Conservation (phyloP, 2,888 invertebrate species). For the Hymenopus coronatus region DNA sequence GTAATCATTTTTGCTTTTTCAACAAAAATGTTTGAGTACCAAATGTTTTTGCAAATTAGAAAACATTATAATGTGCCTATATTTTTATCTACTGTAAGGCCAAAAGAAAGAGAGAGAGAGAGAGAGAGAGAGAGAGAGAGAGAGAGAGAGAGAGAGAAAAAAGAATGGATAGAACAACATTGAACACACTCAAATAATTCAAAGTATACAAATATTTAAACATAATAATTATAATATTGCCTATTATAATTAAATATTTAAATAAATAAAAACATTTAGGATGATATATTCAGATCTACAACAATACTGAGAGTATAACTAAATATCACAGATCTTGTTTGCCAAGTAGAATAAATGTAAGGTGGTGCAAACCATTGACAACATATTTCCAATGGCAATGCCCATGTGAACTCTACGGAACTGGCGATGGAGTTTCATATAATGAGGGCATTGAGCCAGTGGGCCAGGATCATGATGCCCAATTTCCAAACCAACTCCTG, state of each 20-base stretch:
- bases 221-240: not conserved
- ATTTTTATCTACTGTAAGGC: not conserved
- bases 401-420: constrained; percentile 75
- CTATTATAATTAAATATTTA: constrained; percentile 8
- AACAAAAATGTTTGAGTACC: too few species aligned
- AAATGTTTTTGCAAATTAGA: too few species aligned
- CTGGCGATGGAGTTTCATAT: constrained; percentile 67
- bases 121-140: too few species aligned
- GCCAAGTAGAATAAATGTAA: constrained; percentile 66
- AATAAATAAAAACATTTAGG: not conserved
- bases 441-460: constrained; percentile 74
- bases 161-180: not conserved
- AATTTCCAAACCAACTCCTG: constrained; percentile 75
- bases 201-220: not conserved
- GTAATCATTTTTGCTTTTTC: too few species aligned
- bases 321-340: constrained; percentile 45
- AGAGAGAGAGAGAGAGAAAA: too few species aligned
- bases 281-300: not conserved
- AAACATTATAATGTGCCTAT: too few species aligned
- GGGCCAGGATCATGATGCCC: constrained; percentile 70
- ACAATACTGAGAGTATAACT: not conserved
- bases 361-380: constrained; percentile 63
- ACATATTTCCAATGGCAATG: constrained; percentile 78
- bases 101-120: not conserved
- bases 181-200: not conserved